phyloP scores from a whole-genome alignment of 2,797 vertebrate genomes.

The Acipenser transmontanus region DNA sequence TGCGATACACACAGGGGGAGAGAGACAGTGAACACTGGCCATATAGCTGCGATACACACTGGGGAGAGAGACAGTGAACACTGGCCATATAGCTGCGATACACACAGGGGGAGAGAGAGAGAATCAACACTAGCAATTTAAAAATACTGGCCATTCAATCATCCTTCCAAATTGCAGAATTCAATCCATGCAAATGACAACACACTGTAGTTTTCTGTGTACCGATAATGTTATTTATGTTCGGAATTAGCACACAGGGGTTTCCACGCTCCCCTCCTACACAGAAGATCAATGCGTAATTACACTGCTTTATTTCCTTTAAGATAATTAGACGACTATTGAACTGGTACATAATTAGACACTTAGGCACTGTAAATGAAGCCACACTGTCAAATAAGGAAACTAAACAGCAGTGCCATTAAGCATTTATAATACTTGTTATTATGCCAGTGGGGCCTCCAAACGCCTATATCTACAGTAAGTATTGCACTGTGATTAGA shows the following conservation, averaged over 20 bases:
- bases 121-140: background rate
- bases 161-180: too few relatives aligned
- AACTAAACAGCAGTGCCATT: constrained; percentile 12
- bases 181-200: too few relatives aligned
- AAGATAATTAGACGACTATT: constrained; percentile 31
- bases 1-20: constrained; percentile 34
- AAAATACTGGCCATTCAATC: too few relatives aligned
- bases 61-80: background rate
- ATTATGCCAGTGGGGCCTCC: too few relatives aligned
- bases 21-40: background rate
- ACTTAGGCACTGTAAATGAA: constrained; percentile 7
- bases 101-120: background rate
- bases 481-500: too few relatives aligned
- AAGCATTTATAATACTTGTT: constrained; percentile 9
- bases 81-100: too few relatives aligned
- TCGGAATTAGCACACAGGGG: background rate
- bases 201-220: background rate
- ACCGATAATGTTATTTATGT: background rate
- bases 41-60: constrained; percentile 50
- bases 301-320: constrained; percentile 7
- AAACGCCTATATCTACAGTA: too few relatives aligned
- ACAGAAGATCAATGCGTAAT: constrained; percentile 31
- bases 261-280: background rate
- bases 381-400: background rate
- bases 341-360: background rate